Base-by-base conservation (phyloP, 1,140 invertebrate genomes). In the Megalopta genalis region DNA sequence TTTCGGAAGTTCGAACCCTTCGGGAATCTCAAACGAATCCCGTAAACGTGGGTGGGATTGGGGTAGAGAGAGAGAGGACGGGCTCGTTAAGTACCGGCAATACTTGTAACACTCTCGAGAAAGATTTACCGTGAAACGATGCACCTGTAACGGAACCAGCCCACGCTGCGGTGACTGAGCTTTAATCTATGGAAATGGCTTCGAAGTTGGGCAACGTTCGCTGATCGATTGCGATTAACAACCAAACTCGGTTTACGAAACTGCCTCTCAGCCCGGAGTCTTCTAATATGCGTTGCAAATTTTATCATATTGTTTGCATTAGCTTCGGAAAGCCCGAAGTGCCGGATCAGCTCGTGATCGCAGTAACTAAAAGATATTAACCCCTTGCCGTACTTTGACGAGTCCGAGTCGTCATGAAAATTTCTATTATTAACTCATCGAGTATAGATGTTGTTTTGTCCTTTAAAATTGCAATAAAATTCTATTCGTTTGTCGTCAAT, bases 41-140 rank as follows among this genome's bases (percentile, higher is more conserved):
- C 39, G 23, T 3, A 14, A 37, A 57, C 23, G 27, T 54, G 49
- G 49, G 16, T 21, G 49, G 6, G 32, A 2, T 32, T 32, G 46
- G n/a, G 49, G 1, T 5, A 5, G 81, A 46, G 59, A 21, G 52
- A 21, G 42, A 10, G 49, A 0, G 2, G 10, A 71, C 37, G 54
- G 21, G 69, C 62, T 67, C 78, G 77, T 85, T 85, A 85, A 85
- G 82, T 70, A 71, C 64, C 63, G 54, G 54, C 60, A 80, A 85
- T 85, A 85, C 81, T 85, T 85, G 84, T 85, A 85, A 85, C 84
- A 75, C 73, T 66, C 62, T 62, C 42, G 57, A 65, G 74, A 49
- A 73, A 68, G 79, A 85, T 85, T 85, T 85, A 85, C 65, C 69
- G 78, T 46, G 72, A 85, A 81, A 46, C 49, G 69, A 77, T 63